Percentiles rank a stretch among this genome's conserved stretches.
Evolutionary conservation across 53 echinoderm and acorn worm genomes (phyloP).

Genomic region (Henricia sp.): DNA sequence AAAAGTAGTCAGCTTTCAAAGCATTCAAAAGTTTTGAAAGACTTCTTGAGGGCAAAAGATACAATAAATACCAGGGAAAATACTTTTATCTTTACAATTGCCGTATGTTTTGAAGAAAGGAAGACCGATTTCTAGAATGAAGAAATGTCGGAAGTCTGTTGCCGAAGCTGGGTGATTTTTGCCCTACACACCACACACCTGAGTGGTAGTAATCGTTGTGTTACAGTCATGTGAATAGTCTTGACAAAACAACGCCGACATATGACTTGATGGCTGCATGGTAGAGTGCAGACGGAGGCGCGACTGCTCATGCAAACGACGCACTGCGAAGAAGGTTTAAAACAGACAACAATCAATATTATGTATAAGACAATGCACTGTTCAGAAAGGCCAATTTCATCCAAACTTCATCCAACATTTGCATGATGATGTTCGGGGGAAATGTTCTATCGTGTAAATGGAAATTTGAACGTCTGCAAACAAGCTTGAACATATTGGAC

Average conservation of each 20-base stretch:
- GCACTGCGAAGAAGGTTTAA: constrained; percentile 73
- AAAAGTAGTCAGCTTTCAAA: no score
- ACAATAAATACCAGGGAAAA: constrained; percentile 1
- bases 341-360: no score
- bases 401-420: no score
- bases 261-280: constrained; percentile 89
- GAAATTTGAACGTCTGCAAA: no score
- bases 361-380: no score
- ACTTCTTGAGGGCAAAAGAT: constrained; percentile 17
- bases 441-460: no score
- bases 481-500: no score
- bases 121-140: constrained; percentile 25
- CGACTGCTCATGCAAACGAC: constrained; percentile 91
- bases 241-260: constrained; percentile 96
- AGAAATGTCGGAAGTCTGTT: not conserved
- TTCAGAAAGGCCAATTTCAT: no score
- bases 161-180: constrained; percentile 83
- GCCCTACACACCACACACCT: constrained; percentile 93
- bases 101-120: constrained; percentile 32
- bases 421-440: no score
- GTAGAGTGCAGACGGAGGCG: constrained; percentile 88
- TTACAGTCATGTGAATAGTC: constrained; percentile 95
- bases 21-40: constrained; percentile 59
- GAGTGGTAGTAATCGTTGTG: constrained; percentile 90
- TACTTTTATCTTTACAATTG: constrained; percentile 35